A percentile compares a stretch with the other conserved stretches of the same genome.
These are phyloP conservation scores for Dryobates pubescens DNA, from an alignment of 2,797 vertebrate species.

Conservation along the genomic window DNA sequence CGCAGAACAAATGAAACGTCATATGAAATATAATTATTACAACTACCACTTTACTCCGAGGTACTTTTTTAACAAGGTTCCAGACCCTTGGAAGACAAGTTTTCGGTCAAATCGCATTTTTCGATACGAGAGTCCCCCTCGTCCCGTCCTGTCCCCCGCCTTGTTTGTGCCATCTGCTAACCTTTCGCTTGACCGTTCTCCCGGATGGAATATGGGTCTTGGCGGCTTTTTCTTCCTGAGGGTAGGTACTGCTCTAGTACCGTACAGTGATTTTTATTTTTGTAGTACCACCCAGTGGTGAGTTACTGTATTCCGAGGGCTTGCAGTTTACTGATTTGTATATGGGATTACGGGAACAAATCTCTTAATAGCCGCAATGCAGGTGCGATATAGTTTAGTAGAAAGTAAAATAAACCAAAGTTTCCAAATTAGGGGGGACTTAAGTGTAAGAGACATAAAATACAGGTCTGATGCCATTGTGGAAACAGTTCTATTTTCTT, in stretches of 20 bases:
- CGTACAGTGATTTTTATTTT: neutral
- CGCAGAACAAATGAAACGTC: neutral
- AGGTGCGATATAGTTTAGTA: neutral
- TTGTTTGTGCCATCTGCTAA: fast-evolving
- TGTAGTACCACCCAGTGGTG: conserved; percentile 30
- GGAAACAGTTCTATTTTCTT: neutral
- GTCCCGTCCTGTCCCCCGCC: too few relatives aligned
- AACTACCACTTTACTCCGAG: fast-evolving
- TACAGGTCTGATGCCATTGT: neutral
- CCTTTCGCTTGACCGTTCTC: fast-evolving
- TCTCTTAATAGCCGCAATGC: conserved; percentile 44
- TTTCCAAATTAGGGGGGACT: too few relatives aligned
- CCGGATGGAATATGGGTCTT: neutral
- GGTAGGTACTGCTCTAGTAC: fast-evolving
- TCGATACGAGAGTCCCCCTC: neutral
- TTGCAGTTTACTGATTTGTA: fast-evolving
- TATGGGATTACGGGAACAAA: neutral
- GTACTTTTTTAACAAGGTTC: fast-evolving
- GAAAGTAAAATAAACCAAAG: neutral
- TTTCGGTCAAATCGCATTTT: neutral
- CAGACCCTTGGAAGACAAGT: neutral
- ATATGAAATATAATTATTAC: neutral
- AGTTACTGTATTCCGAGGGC: fast-evolving
- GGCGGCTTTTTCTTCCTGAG: neutral
- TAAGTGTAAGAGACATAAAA: too few relatives aligned